A percentile compares a stretch with the other conserved stretches of the same genome.
These are phyloP conservation scores for Gobionotothen gibberifrons DNA, from an alignment of 2,797 vertebrate species.

Conservation along the genomic window DNA sequence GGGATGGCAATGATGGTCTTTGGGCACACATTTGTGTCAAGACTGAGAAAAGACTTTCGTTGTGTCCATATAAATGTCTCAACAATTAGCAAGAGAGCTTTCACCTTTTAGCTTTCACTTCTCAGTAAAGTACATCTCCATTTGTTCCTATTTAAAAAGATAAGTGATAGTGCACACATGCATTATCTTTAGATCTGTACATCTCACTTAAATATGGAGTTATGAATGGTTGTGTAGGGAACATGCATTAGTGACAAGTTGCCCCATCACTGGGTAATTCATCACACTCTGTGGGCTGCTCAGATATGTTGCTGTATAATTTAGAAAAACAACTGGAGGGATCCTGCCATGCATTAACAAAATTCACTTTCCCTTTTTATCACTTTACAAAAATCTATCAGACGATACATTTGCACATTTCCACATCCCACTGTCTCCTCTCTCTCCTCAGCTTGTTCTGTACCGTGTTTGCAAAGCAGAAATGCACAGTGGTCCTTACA, in stretches of 20 bases:
- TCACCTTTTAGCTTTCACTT: too few species aligned
- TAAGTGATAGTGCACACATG: too few species aligned
- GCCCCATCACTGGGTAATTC: too few species aligned
- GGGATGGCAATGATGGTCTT: background rate
- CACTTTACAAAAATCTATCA: slow-evolving; percentile 40
- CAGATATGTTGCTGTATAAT: slow-evolving; percentile 13
- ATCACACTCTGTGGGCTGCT: background rate
- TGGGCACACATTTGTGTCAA: background rate
- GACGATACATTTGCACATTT: slow-evolving; percentile 20
- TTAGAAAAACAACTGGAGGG: slow-evolving; percentile 18
- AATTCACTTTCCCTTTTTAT: slow-evolving; percentile 49
- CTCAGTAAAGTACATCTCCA: too few species aligned
- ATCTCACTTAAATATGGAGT: too few species aligned
- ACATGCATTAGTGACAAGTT: too few species aligned
- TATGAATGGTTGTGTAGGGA: too few species aligned
- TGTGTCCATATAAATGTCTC: too few species aligned
- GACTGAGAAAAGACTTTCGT: background rate
- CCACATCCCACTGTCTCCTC: slow-evolving; percentile 19
- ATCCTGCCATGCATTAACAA: slow-evolving; percentile 12
- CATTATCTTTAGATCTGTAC: too few species aligned
- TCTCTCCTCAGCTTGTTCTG: slow-evolving; percentile 3
- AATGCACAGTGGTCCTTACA: slow-evolving; percentile 44
- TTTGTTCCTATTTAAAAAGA: too few species aligned
- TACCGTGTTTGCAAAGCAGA: slow-evolving; percentile 25
- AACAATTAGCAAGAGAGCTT: too few species aligned